phyloP scores from a whole-genome alignment of 2,888 invertebrate genomes.

The Candidula unifasciata region DNA sequence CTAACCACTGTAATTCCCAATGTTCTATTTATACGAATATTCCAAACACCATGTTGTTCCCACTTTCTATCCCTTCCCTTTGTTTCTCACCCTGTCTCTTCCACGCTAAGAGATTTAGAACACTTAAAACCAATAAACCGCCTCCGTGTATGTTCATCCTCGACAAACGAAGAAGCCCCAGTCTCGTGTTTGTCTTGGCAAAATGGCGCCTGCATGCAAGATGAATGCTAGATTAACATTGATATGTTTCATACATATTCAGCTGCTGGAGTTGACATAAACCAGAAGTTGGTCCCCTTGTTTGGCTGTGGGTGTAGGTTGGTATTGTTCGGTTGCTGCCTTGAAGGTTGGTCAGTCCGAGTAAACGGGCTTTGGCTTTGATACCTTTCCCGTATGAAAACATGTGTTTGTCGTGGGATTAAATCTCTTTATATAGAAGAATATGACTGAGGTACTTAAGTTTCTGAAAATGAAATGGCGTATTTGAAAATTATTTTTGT shows the following conservation, averaged over 20 bases:
- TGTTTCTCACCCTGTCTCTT: background rate
- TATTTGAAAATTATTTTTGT: too few relatives aligned
- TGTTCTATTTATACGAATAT: background rate
- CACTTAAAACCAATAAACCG: background rate
- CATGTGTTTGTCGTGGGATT: too few relatives aligned
- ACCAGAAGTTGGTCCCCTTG: background rate
- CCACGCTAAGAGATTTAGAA: background rate
- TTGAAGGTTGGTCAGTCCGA: slow-evolving; percentile 14
- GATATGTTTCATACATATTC: slow-evolving; percentile 38
- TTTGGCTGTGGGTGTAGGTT: background rate
- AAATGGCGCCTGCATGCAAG: slow-evolving; percentile 30
- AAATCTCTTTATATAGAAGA: too few relatives aligned
- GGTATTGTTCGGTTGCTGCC: background rate
- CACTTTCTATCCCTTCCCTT: background rate
- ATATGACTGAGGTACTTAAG: too few relatives aligned
- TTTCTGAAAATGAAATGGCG: too few relatives aligned
- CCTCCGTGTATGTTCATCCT: slow-evolving; percentile 19
- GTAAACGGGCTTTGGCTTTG: background rate
- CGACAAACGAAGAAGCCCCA: slow-evolving; percentile 17
- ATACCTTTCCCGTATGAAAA: too few relatives aligned
- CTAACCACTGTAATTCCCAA: background rate
- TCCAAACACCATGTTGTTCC: background rate
- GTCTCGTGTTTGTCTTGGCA: slow-evolving; percentile 26
- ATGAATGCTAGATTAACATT: slow-evolving; percentile 28
- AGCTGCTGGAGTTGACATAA: slow-evolving; percentile 36